Base-by-base conservation (phyloP, 2,888 invertebrate species). In the Spodoptera littoralis region DNA sequence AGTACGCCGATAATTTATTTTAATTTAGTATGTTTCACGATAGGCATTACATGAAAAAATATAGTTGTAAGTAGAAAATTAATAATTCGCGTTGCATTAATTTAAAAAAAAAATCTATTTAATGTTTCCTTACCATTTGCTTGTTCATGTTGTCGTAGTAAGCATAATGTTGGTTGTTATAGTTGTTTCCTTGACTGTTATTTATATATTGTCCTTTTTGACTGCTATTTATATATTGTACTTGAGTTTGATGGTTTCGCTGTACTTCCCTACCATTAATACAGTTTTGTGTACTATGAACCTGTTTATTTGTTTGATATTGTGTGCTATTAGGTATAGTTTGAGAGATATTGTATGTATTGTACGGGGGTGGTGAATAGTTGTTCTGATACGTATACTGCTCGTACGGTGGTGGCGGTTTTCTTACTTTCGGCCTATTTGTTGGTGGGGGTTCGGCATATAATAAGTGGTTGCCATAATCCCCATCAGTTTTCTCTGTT, bases 81-180 rank as follows among this genome's bases (percentile, higher is more conserved):
- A 18, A 18, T 18, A 18, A 18, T 18, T 18, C 18, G 18, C 18
- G 18, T 18, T 18, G 18, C 18, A 18, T 18, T 18, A 18, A 18
- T 18, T 18, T 18, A 18, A 18, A 2, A 18, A 18, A 18, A 18
- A 2, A 18, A 18, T 18, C 18, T 18, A 18, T 18, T 18, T 2
- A 18, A 6, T 30, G 4, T 4, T 6, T 24, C 30, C 69, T 70
- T 73, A 70, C 70, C 70, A 30, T 47, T 47, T 30, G 36, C 27
- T 30, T 45, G 48, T 56, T 60, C 45, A 43, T 46, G 42, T 50
- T 50, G 42, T 49, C 1, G 30, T 36, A 11, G 6, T n/a, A 44
- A 30, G n/a, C 11, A 48, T 36, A 11, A 47, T 67, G 52, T 18
- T 11, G 9, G 41, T n/a, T 36, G 18, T 24, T 11, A 8, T 18